These are phyloP conservation scores for Erebia aethiops DNA, from an alignment of 2,888 invertebrate species.

Conservation along the genomic window DNA sequence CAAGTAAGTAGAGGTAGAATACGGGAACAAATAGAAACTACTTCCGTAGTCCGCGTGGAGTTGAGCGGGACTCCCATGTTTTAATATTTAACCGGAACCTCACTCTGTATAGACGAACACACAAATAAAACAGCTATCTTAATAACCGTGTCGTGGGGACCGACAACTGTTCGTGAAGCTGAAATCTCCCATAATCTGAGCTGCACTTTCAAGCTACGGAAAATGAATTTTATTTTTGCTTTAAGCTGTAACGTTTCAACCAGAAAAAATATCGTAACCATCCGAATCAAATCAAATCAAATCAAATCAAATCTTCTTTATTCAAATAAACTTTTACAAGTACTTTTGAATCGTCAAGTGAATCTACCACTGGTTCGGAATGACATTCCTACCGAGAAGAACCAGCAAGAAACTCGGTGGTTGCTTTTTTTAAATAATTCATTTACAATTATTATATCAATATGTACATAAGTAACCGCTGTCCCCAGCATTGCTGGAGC, in stretches of 20 bases:
- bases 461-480: too few species aligned
- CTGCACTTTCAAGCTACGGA: slow-evolving; percentile 53
- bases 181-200: slow-evolving; percentile 73
- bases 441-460: too few species aligned
- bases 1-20: slow-evolving; percentile 37
- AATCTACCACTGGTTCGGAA: too few species aligned
- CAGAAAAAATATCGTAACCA: neutral
- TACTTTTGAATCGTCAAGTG: too few species aligned
- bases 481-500: too few species aligned
- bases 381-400: too few species aligned
- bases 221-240: slow-evolving; percentile 11
- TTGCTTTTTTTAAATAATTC: too few species aligned
- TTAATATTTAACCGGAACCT: slow-evolving; percentile 75
- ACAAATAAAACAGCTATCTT: slow-evolving; percentile 73
- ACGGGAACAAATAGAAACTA: slow-evolving; percentile 41
- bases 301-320: too few species aligned
- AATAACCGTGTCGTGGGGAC: slow-evolving; percentile 67
- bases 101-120: slow-evolving; percentile 68
- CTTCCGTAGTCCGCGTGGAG: slow-evolving; percentile 41
- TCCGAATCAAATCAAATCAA: too few species aligned
- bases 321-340: too few species aligned
- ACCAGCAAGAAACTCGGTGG: too few species aligned
- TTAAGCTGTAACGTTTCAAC: neutral
- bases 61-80: slow-evolving; percentile 60
- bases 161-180: slow-evolving; percentile 55